Evolutionary conservation across 2,888 invertebrate species (phyloP).

Genomic region (Melanostoma mellinum): DNA sequence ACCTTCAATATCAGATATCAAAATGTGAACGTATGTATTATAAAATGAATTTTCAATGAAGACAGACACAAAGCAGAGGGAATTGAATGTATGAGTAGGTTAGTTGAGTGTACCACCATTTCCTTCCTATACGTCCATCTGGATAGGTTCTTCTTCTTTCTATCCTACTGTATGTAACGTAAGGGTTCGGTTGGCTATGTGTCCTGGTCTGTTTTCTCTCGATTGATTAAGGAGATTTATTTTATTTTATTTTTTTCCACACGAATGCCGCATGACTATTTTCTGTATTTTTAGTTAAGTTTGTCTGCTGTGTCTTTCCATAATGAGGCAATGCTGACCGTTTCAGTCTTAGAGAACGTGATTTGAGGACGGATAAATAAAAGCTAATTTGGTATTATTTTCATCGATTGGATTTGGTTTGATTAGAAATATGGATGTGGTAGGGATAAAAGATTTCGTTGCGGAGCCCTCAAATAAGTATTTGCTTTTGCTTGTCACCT

Average conservation of each 20-base stretch:
- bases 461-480: too few relatives aligned
- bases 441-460: not conserved
- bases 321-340: constrained; percentile 34
- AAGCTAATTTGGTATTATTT: constrained; percentile 3
- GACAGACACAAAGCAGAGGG: not conserved
- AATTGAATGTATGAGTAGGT: constrained; percentile 14
- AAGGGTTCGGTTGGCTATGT: constrained; percentile 3
- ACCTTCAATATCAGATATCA: constrained; percentile 32
- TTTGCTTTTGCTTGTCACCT: too few relatives aligned
- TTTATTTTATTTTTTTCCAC: constrained; percentile 11
- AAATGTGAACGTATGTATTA: not conserved
- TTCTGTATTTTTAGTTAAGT: constrained; percentile 4
- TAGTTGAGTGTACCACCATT: not conserved
- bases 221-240: constrained; percentile 51
- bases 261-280: not conserved
- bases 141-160: not conserved
- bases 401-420: not conserved
- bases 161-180: not conserved
- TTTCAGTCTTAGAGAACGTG: constrained; percentile 26
- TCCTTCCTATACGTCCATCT: not conserved
- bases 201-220: constrained; percentile 26
- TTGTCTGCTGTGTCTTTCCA: constrained; percentile 22
- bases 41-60: constrained; percentile 13
- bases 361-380: constrained; percentile 19
- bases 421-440: constrained; percentile 3